Conservation (phyloP, 2,797 vertebrate species). For the Sebastes hubbsi region DNA sequence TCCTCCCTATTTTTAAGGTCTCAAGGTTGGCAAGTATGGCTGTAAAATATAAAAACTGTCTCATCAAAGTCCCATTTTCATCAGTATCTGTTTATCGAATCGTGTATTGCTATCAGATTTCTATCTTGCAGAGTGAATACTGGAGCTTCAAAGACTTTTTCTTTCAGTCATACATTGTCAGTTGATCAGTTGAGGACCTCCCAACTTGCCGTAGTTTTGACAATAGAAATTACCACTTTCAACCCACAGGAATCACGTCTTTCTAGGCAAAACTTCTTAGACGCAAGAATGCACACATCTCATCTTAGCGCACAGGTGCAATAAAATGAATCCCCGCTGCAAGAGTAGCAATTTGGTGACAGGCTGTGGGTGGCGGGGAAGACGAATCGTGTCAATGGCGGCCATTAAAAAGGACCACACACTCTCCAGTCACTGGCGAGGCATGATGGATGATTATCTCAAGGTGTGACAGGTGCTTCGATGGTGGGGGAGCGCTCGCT, state of each 20-base stretch:
- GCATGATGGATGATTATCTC: constrained; percentile 96
- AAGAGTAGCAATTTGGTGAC: constrained; percentile 87
- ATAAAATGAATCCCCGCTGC: constrained; percentile 75
- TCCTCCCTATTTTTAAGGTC: too few relatives aligned
- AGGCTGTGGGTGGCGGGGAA: constrained; percentile 91
- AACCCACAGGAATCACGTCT: constrained; percentile 43
- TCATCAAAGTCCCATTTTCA: neutral
- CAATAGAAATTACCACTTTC: constrained; percentile 41
- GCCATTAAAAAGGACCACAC: constrained; percentile 97
- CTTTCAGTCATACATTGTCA: neutral
- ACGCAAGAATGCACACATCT: constrained; percentile 67
- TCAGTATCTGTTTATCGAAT: neutral
- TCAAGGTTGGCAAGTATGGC: neutral
- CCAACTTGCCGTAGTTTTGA: constrained; percentile 32
- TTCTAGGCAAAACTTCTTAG: constrained; percentile 58
- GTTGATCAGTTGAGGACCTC: constrained; percentile 30
- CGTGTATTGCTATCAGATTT: neutral
- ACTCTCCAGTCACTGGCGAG: constrained; percentile 91
- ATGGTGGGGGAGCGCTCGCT: constrained; percentile 81
- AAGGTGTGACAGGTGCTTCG: constrained; percentile 91
- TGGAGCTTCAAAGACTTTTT: constrained; percentile 9
- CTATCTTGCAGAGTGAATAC: neutral
- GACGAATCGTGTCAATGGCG: constrained; percentile 95
- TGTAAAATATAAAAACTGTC: constrained; percentile 6
- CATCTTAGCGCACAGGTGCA: constrained; percentile 71